These are phyloP conservation scores for Hermetia illucens DNA, from an alignment of 1,140 invertebrate species.

Conservation along the genomic window DNA sequence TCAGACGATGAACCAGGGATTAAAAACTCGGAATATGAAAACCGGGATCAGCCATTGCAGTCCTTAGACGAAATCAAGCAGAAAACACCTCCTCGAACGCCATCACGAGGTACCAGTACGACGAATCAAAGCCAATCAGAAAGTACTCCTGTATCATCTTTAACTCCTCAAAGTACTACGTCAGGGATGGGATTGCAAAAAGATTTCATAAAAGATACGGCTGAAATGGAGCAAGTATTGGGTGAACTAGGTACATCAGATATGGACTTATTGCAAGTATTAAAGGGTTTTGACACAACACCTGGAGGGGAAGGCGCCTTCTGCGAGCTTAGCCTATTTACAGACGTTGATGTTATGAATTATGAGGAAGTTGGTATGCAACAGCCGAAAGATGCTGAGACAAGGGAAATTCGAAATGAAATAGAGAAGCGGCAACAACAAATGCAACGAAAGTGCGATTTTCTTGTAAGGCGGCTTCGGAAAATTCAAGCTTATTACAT, in stretches of 20 bases:
- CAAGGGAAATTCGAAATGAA: slow-evolving; percentile 14
- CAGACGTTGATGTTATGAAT: slow-evolving; percentile 17
- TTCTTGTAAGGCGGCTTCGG: slow-evolving; percentile 52
- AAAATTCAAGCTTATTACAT: slow-evolving; percentile 59
- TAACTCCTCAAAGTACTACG: slow-evolving; percentile 8
- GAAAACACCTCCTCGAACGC: background rate
- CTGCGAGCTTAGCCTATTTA: slow-evolving; percentile 19
- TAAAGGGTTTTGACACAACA: slow-evolving; percentile 21
- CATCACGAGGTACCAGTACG: background rate
- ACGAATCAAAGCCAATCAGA: background rate
- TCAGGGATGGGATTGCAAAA: slow-evolving; percentile 13
- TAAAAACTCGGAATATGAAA: too few relatives aligned
- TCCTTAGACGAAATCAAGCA: background rate
- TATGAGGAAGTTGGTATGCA: slow-evolving; percentile 12
- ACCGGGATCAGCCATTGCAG: too few relatives aligned
- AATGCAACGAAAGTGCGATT: slow-evolving; percentile 49
- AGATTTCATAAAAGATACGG: slow-evolving; percentile 6
- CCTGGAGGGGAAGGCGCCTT: slow-evolving; percentile 13
- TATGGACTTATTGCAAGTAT: slow-evolving; percentile 22
- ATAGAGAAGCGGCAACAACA: slow-evolving; percentile 39
- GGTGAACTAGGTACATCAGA: slow-evolving; percentile 10
- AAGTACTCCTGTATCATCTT: background rate
- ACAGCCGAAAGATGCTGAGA: background rate
- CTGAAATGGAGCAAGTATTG: slow-evolving; percentile 24
- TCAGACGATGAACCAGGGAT: too few relatives aligned